These are phyloP conservation scores for Pedionomus torquatus DNA, from an alignment of 2,113 vertebrate species.

Conservation along the genomic window DNA sequence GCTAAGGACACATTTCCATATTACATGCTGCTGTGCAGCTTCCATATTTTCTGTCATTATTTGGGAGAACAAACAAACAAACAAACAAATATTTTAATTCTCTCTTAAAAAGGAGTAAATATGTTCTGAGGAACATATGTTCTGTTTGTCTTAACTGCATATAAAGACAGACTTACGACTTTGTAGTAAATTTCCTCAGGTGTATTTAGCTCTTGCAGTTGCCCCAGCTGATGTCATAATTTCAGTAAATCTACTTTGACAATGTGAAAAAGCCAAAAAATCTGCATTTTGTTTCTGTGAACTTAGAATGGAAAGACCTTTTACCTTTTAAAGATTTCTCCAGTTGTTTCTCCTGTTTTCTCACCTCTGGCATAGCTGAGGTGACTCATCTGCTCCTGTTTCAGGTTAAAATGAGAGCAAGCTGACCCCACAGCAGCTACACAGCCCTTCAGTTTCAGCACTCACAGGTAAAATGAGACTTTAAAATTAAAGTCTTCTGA, in stretches of 20 bases:
- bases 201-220: background rate
- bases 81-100: background rate
- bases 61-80: background rate
- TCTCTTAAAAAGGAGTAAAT: background rate
- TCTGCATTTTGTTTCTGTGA: background rate
- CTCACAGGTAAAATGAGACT: background rate
- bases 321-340: background rate
- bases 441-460: background rate
- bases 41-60: constrained; percentile 5
- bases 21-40: constrained; percentile 4
- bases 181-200: background rate
- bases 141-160: background rate
- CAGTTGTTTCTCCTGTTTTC: background rate
- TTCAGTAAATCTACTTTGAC: background rate
- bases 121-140: background rate
- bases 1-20: constrained; percentile 54
- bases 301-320: background rate
- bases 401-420: background rate
- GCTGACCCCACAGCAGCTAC: background rate
- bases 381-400: background rate
- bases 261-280: background rate
- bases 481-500: background rate
- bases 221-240: background rate
- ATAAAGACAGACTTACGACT: background rate
- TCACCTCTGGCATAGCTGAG: background rate